Base-by-base conservation (phyloP, 2,797 vertebrate species). In the Helicolenus hilgendorfi region DNA sequence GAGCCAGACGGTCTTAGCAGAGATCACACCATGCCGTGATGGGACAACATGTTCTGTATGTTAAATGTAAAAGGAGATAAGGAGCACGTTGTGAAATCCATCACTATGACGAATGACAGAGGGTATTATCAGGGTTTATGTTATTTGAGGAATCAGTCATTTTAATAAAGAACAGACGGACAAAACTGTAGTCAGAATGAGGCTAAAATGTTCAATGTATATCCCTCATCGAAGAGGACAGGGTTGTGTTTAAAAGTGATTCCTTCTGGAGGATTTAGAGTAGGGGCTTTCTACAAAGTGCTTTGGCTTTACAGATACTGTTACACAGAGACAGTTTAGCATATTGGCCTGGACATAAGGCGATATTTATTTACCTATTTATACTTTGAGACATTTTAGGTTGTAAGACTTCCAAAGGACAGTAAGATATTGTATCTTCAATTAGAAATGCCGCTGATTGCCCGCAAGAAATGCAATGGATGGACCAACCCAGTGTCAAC, bases 151-250 rank as follows among this genome's bases (percentile, higher is more conserved):
- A 38, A 26, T 36, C 24, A 73, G 35, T 20, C 7, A 49, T 64
- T 27, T 13, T 77, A 83, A 88, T 67, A 5, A 53, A 70, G 53
- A 88, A 26, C 79, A 87, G 75, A 75, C 86, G 81, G 83, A 71
- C 4, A n/a, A 18, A 29, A 15, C 4, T 36, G 41, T 14, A 14
- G 38, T 64, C 58, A 84, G n/a, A 85, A 56, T 11, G 45, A 78
- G 64, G 31, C 24, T 70, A 11, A 68, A n/a, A 63, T 36, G 26
- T 53, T 67, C 2, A 67, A 24, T 35, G 15, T 70, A 64, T 60
- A 29, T 36, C 33, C 20, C 14, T 55, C 8, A 71, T 77, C 0
- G 24, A 11, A 53, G 11, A 63, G 24, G 72, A 70, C 20, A 9
- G 45, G n/a, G n/a, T 13, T n/a, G 70, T 62, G 63, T 38, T 85